phyloP scores from a whole-genome alignment of 2,888 invertebrate species.

The Therioaphis trifolii region DNA sequence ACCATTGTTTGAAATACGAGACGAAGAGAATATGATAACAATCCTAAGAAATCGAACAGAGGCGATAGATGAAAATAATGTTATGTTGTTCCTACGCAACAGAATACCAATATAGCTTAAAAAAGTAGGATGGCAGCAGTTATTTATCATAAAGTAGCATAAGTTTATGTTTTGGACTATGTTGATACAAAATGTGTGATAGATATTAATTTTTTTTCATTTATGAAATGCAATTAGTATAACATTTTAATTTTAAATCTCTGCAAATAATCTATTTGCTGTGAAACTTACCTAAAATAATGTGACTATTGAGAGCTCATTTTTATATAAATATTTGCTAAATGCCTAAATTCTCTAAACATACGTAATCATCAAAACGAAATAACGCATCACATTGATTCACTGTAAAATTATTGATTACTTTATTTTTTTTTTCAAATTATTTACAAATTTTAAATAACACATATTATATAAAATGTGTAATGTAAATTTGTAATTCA shows the following conservation, averaged over 20 bases:
- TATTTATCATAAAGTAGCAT: slow-evolving; percentile 7
- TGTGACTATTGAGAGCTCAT: not conserved
- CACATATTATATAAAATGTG: no score
- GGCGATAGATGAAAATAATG: slow-evolving; percentile 27
- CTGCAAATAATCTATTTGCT: not conserved
- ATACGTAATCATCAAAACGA: no score
- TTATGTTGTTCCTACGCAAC: slow-evolving; percentile 13
- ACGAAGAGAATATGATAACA: slow-evolving; percentile 63
- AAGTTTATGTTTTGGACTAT: slow-evolving; percentile 7
- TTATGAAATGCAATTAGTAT: slow-evolving; percentile 15
- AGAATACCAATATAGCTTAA: slow-evolving; percentile 1
- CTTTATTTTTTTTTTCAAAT: not conserved
- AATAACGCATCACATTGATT: no score
- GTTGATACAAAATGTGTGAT: slow-evolving; percentile 31
- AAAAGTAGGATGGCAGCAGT: not conserved
- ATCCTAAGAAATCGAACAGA: slow-evolving; percentile 57
- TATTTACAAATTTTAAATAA: not conserved
- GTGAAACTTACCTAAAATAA: not conserved
- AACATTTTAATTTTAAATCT: slow-evolving; percentile 14
- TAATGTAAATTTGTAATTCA: no score
- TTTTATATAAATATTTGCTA: not conserved
- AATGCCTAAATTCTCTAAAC: no score
- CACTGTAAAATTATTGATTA: not conserved
- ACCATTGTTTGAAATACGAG: slow-evolving; percentile 63
- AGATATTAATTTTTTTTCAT: slow-evolving; percentile 37